phyloP scores from a whole-genome alignment of 2,113 vertebrate species.

The Delphinus delphis region DNA sequence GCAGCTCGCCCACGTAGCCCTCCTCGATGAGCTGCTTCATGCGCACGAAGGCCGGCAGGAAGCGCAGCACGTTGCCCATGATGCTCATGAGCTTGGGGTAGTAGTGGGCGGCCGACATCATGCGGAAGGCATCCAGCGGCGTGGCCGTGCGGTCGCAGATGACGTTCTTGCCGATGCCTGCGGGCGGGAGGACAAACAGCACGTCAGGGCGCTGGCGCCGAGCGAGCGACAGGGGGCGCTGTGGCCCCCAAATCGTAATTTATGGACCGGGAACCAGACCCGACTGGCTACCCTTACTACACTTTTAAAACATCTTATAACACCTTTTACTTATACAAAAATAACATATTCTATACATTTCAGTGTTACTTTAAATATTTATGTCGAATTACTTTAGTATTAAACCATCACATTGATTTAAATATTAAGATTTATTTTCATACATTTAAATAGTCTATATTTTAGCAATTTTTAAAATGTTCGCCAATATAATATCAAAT shows the following conservation, averaged over 20 bases:
- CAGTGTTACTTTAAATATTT: neutral
- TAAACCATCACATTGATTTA: neutral
- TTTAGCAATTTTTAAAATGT: neutral
- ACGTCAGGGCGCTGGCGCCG: neutral
- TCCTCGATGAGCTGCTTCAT: constrained; percentile 98
- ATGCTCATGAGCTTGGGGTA: constrained; percentile 99
- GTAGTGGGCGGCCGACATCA: constrained; percentile 99
- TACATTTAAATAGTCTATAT: neutral
- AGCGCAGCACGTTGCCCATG: constrained; percentile 97
- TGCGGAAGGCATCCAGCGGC: constrained; percentile 96
- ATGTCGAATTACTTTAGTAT: neutral
- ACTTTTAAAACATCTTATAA: neutral
- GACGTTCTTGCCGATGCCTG: constrained; percentile 98
- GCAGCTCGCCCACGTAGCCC: constrained; percentile 95
- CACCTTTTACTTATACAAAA: neutral
- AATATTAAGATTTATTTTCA: neutral
- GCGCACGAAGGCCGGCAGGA: constrained; percentile 94
- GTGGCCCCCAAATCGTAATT: neutral
- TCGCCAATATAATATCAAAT: neutral
- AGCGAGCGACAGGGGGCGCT: neutral
- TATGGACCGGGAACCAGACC: neutral
- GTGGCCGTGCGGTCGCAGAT: constrained; percentile 98
- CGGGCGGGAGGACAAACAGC: neutral
- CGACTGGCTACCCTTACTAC: neutral
- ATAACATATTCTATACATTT: neutral